Conservation (phyloP, 2,888 invertebrate genomes). For the Schizaphis graminum region DNA sequence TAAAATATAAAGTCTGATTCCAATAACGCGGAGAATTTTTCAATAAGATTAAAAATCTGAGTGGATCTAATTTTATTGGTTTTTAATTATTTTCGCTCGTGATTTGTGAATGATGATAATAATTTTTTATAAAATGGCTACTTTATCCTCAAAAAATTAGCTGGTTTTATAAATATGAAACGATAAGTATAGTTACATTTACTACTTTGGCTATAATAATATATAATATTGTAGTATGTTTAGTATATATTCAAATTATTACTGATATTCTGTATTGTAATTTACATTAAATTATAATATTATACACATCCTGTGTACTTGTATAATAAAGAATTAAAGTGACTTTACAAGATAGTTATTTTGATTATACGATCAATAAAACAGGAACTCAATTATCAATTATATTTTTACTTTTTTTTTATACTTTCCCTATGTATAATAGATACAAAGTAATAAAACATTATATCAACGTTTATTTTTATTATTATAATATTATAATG, state of each 20-base stretch:
- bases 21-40: neutral
- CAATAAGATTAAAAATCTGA: neutral
- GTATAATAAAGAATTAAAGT: neutral
- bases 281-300: slow-evolving; percentile 9
- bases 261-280: neutral
- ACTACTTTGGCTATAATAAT: neutral
- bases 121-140: neutral
- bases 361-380: slow-evolving; percentile 12
- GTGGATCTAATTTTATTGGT: neutral
- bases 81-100: neutral
- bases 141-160: neutral
- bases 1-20: neutral
- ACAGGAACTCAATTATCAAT: slow-evolving; percentile 14
- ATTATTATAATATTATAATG: neutral
- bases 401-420: neutral
- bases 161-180: neutral
- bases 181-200: neutral
- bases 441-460: neutral
- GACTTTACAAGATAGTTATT: slow-evolving; percentile 2
- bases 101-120: neutral
- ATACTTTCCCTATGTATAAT: neutral
- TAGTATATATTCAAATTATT: neutral
- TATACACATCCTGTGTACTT: too few relatives aligned
- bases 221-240: neutral
- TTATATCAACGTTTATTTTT: neutral